Base-by-base conservation (phyloP, 2,888 invertebrate species). In the Aphidoletes aphidimyza region DNA sequence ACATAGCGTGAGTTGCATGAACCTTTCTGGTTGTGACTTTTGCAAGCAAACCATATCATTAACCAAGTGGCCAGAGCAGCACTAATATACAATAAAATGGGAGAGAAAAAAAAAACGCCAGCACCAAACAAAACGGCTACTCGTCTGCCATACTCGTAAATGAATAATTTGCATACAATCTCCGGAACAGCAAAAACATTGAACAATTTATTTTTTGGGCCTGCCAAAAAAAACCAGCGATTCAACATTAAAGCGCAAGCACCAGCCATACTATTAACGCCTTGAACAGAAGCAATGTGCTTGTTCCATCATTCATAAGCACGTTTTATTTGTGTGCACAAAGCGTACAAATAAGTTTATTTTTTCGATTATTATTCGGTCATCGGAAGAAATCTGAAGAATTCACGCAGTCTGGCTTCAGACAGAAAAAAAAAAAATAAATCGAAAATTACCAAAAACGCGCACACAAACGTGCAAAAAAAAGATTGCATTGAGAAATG, bases 191-290 rank as follows among this genome's bases (percentile, higher is more conserved):
- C 22, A 47, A 54, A 54, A 69, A 30, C 69, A 69, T 69, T 69
- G 69, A 69, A 69, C 69, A 69, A 30, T 69, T 69, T 69, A n/a
- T n/a, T 69, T 54, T 54, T 54, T 30, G 69, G 69, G n/a, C n/a
- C 69, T 19, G 3, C 69, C 69, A 30, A 69, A 69, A 69, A 69
- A 69, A 17, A 69, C 30, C 17, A 2, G 0, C 34, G 69, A 69
- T 30, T 69, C 6, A 30, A 69, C 69, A 30, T 69, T 34, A 69
- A 69, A 30, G 69, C 69, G 69, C 14, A 30, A 69, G 69, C 69
- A 69, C 14, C 26, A 69, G 17, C 69, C 69, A 14, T 69, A 69
- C 69, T 69, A 69, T 69, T 69, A 69, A 3, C 69, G 69, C 69
- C 69, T 69, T 69, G 69, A 69, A 69, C 26, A 26, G 14, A 39